phyloP scores from a whole-genome alignment of 2,888 invertebrate genomes.

The Mythimna pallens region DNA sequence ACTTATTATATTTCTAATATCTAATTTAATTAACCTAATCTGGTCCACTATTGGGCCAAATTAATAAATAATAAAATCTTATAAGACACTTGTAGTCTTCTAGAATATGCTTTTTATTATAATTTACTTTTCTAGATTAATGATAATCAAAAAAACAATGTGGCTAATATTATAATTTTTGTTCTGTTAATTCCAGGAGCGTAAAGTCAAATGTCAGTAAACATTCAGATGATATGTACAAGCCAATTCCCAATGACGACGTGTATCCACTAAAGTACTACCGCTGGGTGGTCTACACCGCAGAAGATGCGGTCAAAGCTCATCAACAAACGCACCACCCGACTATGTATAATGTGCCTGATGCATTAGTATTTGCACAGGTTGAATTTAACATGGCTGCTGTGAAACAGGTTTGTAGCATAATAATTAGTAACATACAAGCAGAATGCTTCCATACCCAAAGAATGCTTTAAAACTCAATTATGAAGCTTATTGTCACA shows the following conservation, averaged over 20 bases:
- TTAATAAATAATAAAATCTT: not conserved
- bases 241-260: constrained; percentile 87
- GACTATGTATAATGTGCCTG: constrained; percentile 94
- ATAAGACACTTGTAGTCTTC: not conserved
- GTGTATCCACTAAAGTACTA: constrained; percentile 92
- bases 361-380: constrained; percentile 92
- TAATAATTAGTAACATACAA: not conserved
- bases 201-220: constrained; percentile 83
- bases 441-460: not conserved
- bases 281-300: constrained; percentile 90
- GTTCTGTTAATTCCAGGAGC: constrained; percentile 69
- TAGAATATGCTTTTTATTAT: not conserved
- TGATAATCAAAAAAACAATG: not conserved
- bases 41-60: not conserved
- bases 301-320: constrained; percentile 94
- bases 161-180: not conserved
- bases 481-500: not conserved
- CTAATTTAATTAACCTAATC: not conserved
- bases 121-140: not conserved
- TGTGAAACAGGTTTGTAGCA: constrained; percentile 90
- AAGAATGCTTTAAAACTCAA: not conserved
- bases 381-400: constrained; percentile 96
- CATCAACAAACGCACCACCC: constrained; percentile 96
- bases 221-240: constrained; percentile 90
- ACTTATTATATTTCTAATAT: not conserved